Conservation (phyloP, 2,888 invertebrate species). For the Trissolcus japonicus region DNA sequence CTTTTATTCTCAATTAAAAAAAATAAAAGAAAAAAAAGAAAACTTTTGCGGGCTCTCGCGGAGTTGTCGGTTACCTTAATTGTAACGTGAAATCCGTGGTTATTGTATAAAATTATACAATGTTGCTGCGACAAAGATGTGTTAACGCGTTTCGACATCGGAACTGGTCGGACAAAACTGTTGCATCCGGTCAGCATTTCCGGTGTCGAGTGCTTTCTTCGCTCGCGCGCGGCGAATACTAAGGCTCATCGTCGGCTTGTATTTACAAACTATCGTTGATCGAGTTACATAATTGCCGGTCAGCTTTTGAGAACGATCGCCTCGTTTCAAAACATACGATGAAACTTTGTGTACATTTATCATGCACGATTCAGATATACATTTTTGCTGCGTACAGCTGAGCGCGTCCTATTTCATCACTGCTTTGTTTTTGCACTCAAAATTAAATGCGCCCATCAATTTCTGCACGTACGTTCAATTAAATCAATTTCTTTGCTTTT, state of each 20-base stretch:
- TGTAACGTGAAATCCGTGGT: too few relatives aligned
- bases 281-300: constrained; percentile 36
- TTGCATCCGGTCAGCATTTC: constrained; percentile 45
- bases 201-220: constrained; percentile 37
- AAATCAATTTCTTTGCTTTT: too few relatives aligned
- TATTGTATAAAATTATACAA: constrained; percentile 7
- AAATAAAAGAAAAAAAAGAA: too few relatives aligned
- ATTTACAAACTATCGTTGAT: constrained; percentile 38
- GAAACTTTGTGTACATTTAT: constrained; percentile 16
- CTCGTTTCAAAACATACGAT: constrained; percentile 38
- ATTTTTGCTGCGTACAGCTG: too few relatives aligned
- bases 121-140: background rate
- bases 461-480: too few relatives aligned
- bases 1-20: too few relatives aligned
- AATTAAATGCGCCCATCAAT: too few relatives aligned
- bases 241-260: constrained; percentile 7
- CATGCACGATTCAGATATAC: background rate
- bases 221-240: constrained; percentile 25
- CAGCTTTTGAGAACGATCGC: constrained; percentile 24
- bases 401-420: too few relatives aligned
- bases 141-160: constrained; percentile 29
- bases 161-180: constrained; percentile 32
- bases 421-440: too few relatives aligned
- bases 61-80: too few relatives aligned
- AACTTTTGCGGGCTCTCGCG: too few relatives aligned